These are phyloP conservation scores for Strigops habroptila DNA, from an alignment of 2,113 vertebrate species.

Conservation along the genomic window DNA sequence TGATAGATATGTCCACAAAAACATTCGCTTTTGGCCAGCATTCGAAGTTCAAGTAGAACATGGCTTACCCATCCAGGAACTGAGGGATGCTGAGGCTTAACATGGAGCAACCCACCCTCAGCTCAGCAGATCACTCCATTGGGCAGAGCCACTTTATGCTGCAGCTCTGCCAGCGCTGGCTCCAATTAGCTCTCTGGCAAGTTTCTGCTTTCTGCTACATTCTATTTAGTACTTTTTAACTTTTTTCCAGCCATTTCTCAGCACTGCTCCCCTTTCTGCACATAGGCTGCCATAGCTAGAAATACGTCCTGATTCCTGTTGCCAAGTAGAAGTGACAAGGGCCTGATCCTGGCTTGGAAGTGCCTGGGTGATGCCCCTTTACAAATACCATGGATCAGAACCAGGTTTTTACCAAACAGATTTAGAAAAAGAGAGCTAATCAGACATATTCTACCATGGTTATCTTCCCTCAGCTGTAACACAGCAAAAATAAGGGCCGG, in stretches of 20 bases:
- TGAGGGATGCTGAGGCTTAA: background rate
- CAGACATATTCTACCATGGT: background rate
- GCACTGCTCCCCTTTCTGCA: background rate
- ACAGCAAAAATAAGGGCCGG: background rate
- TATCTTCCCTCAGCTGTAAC: background rate
- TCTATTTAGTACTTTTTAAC: background rate
- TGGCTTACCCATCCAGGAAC: background rate
- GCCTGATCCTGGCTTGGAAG: background rate
- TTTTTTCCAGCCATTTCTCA: background rate
- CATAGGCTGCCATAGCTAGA: background rate
- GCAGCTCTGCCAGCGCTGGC: background rate
- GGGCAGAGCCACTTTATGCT: background rate
- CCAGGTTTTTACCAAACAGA: background rate
- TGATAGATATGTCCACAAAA: background rate
- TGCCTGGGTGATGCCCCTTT: background rate
- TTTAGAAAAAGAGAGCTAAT: background rate
- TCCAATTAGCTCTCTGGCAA: background rate
- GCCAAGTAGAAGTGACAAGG: background rate
- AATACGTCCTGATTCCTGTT: background rate
- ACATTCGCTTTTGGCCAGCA: background rate
- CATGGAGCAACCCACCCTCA: rapidly evolving
- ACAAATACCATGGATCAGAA: background rate
- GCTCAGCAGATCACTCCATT: background rate
- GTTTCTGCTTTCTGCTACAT: background rate
- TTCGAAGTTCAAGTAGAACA: background rate